These are phyloP conservation scores for Synanthedon tipuliformis DNA, from an alignment of 2,888 invertebrate genomes.

Conservation along the genomic window DNA sequence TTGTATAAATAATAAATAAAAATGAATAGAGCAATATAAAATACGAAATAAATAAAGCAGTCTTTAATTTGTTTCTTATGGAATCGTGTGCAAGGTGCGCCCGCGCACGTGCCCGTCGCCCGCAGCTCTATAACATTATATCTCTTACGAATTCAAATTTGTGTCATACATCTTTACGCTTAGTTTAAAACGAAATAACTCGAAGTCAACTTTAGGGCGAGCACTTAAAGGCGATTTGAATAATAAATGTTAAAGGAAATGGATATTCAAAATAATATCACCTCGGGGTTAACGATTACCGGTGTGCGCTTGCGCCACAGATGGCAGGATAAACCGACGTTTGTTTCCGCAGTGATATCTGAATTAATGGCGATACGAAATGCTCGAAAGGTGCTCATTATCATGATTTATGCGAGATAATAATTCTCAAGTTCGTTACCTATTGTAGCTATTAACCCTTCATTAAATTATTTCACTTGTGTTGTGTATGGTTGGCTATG, in stretches of 20 bases:
- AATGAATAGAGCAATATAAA: conserved; percentile 7
- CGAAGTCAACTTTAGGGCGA: conserved; percentile 53
- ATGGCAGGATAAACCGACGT: conserved; percentile 68
- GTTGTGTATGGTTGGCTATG: too few species aligned
- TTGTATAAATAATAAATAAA: background rate
- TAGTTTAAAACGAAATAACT: conserved; percentile 31
- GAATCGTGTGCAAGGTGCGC: conserved; percentile 55
- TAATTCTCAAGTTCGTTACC: conserved; percentile 43
- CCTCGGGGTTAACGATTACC: conserved; percentile 71
- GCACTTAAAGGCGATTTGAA: conserved; percentile 51
- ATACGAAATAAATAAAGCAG: conserved; percentile 33
- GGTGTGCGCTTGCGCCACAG: conserved; percentile 65
- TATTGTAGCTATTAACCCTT: conserved; percentile 44
- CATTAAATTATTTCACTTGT: background rate
- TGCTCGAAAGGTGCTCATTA: conserved; percentile 69
- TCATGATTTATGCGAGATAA: conserved; percentile 67
- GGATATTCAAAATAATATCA: conserved; percentile 70
- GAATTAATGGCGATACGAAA: conserved; percentile 68
- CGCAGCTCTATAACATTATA: conserved; percentile 46
- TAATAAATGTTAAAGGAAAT: conserved; percentile 61
- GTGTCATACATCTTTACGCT: conserved; percentile 64
- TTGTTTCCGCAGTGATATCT: conserved; percentile 71
- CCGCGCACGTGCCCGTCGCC: conserved; percentile 62
- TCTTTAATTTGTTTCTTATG: conserved; percentile 32
- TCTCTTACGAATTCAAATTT: conserved; percentile 63